Percentiles rank a stretch among this genome's conserved stretches.
phyloP scores from a whole-genome alignment of 2,888 invertebrate species.

The Tenthredo mesomela region DNA sequence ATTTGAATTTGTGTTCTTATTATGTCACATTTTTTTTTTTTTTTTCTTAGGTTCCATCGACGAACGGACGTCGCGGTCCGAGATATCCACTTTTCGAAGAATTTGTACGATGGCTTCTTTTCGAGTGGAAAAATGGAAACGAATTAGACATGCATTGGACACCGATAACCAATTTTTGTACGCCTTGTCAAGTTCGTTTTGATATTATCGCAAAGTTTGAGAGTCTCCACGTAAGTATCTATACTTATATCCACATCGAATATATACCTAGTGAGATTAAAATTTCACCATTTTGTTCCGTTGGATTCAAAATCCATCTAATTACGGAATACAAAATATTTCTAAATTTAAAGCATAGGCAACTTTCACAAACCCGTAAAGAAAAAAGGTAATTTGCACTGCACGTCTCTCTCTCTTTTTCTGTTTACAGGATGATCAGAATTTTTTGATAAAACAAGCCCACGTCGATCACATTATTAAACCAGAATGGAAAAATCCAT shows the following conservation, averaged over 20 bases:
- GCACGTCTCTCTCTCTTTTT: neutral
- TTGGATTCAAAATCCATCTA: neutral
- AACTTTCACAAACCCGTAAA: neutral
- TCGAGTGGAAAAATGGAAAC: slow-evolving; percentile 83
- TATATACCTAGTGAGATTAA: slow-evolving; percentile 11
- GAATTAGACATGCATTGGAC: slow-evolving; percentile 93
- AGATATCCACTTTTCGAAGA: slow-evolving; percentile 90
- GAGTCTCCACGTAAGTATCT: slow-evolving; percentile 84
- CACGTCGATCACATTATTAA: slow-evolving; percentile 87
- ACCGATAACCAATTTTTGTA: slow-evolving; percentile 91
- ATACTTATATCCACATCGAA: no score
- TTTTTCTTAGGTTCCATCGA: slow-evolving; percentile 68
- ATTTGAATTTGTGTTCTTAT: neutral
- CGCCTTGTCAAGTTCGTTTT: slow-evolving; percentile 91
- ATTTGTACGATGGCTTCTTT: slow-evolving; percentile 89
- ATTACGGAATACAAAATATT: neutral
- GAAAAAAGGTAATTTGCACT: neutral
- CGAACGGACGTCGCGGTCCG: slow-evolving; percentile 76
- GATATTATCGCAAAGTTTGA: slow-evolving; percentile 91
- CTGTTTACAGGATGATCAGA: slow-evolving; percentile 86
- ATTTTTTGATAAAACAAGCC: slow-evolving; percentile 89
- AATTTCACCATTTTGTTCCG: slow-evolving; percentile 12
- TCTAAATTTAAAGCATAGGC: neutral
- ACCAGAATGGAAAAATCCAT: slow-evolving; percentile 91
- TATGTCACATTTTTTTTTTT: no score